Base-by-base conservation (phyloP, 1,140 invertebrate species). In the Drosophila trapezifrons region DNA sequence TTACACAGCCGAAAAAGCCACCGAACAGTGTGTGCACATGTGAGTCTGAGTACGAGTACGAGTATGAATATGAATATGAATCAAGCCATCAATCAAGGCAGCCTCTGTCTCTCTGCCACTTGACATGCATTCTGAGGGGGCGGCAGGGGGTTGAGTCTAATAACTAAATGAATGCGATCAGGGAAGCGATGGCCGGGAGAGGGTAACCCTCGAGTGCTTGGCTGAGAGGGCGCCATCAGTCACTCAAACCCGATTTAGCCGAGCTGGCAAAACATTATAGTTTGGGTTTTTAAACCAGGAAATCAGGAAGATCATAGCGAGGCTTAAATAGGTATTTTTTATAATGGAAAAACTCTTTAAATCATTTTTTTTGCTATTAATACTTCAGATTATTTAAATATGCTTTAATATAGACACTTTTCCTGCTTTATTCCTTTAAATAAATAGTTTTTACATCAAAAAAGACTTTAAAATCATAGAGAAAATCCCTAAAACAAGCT, bases 51-150 rank as follows among this genome's bases (percentile, higher is more conserved):
- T 71, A 72, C 60, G 80, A 74, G 57, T 71, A 72, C 57, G 80
- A 74, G 57, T 78, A 78, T 62, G 78, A 78, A 32, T 32, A 32
- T 32, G 29, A 32, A 80, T 80, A 80, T 72, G 62, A 79, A 69
- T 71, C 69, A 58, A 72, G 71, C 83, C 71, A 87, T 86, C 82
- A 86, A 85, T 85, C 82, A 87, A 72, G 59, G 49, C 42, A 67
- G 75, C 57, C 45, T 73, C 80, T 70, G 42, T 58, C 81, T 74
- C 55, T 51, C 63, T 58, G 69, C 63, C 57, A 80, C 82, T 85
- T 85, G 81, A 85, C 81, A 86, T 81, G 82, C 62, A 81, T 85
- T 57, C 49, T 20, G 32, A 51, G 35, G n/a, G n/a, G 43, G 25
- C 22, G 10, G 57, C 43, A 4, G 25, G n/a, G 45, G 58, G 4